Conservation (phyloP, 53 echinoderm and acorn worm species). For the Stichopus horrens region DNA sequence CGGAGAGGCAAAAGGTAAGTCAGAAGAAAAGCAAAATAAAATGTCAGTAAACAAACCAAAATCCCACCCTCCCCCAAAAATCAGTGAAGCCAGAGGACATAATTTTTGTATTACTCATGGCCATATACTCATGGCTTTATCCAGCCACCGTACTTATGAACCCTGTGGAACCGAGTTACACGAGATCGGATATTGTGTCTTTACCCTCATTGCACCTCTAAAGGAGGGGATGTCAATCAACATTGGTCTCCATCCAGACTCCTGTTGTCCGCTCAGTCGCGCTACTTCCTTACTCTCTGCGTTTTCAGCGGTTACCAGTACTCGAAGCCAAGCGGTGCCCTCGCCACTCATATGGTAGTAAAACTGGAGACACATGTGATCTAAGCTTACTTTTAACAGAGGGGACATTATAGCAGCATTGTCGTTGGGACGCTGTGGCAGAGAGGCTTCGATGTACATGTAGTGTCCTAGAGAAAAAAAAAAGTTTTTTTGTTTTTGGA, state of each 20-base stretch:
- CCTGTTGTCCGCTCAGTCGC: constrained; percentile 56
- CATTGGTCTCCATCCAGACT: constrained; percentile 59
- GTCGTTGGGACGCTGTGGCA: constrained; percentile 70
- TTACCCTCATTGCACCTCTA: constrained; percentile 54
- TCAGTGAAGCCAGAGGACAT: too few species aligned
- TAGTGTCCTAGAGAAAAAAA: constrained; percentile 59
- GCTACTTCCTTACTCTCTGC: constrained; percentile 43
- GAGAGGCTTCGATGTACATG: constrained; percentile 83
- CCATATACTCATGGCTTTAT: too few species aligned
- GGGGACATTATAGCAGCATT: constrained; percentile 64
- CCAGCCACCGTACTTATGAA: too few species aligned
- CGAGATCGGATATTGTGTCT: not conserved
- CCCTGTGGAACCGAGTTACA: too few species aligned
- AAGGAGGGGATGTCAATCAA: constrained; percentile 44
- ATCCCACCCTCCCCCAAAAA: too few species aligned
- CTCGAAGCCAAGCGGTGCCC: constrained; percentile 60
- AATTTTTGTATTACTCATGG: too few species aligned
- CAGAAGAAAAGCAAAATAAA: too few species aligned
- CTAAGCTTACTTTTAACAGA: constrained; percentile 41
- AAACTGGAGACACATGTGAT: constrained; percentile 68
- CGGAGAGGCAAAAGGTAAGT: too few species aligned
- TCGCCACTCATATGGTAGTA: constrained; percentile 91
- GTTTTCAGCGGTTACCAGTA: constrained; percentile 40
- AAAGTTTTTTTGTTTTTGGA: not conserved
- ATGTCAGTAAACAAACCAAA: too few species aligned